Evolutionary conservation across 2,888 invertebrate genomes (phyloP), one percentile per base, ranked within the genome.

Genomic region (Xestoiulus laeticollis): DNA sequence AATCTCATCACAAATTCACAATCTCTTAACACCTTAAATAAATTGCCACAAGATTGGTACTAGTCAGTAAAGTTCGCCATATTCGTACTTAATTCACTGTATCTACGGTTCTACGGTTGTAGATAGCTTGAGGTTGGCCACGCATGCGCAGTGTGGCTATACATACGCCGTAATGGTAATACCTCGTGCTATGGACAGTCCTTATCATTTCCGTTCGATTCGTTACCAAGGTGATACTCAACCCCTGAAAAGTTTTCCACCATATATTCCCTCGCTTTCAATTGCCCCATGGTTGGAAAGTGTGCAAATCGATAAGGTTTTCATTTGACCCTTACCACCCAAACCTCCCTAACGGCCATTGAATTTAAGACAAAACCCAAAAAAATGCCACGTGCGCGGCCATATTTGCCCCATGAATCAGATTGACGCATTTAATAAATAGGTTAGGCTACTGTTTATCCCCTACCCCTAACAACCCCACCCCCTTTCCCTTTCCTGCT

Each of bases 321-420:
- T 48, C 48, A 1, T 10, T 48, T 12, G 48, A 6, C 48, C 48
- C 48, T 48, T 6, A 48, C 0, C 48, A 12, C 48, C 48, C 48
- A 48, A 48, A 48, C 10, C 6, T 14, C 48, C 48, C 48, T 48
- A 16, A 12, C 48, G 48, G 48, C 48, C 14, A 5, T 48, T 48
- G 48, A 48, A 48, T n/a, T n/a, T n/a, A 38, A 48, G 48, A 48
- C 48, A 48, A 38, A 48, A 48, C 48, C 14, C 12, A 19, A 19
- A 48, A 48, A 12, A 3, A 10, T 48, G 68, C 8, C 68, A 68
- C 68, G 26, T 26, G 68, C 26, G 68, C 68, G 26, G 68, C 68
- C 68, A 68, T 68, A 68, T 68, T 68, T 68, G 68, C 26, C 68
- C 68, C 68, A 68, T 68, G 68, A 68, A 68, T 68, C 68, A 68